Evolutionary conservation across 2,888 invertebrate species (phyloP).

Genomic region (Machimus rusticus): DNA sequence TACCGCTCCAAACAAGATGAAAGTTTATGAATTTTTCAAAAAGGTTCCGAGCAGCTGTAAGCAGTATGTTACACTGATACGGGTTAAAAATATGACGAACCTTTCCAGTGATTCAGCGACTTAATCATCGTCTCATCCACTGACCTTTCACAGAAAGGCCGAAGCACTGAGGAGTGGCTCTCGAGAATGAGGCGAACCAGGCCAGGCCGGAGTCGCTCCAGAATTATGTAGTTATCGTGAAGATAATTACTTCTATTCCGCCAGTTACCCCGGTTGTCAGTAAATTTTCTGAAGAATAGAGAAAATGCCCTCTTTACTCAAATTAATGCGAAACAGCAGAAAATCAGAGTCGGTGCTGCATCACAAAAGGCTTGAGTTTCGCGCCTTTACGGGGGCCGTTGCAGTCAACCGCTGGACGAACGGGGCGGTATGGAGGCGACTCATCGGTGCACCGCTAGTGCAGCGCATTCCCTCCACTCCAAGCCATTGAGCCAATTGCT

Average conservation of each 20-base stretch:
- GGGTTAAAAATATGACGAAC: background rate
- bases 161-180: background rate
- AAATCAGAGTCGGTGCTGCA: background rate
- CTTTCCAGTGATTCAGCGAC: background rate
- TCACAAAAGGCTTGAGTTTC: background rate
- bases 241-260: background rate
- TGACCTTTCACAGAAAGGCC: background rate
- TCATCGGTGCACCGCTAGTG: background rate
- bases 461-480: conserved; percentile 37
- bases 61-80: background rate
- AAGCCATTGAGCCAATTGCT: conserved; percentile 33
- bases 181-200: background rate
- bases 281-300: background rate
- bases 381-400: background rate
- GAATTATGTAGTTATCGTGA: background rate
- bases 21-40: background rate
- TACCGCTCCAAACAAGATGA: background rate
- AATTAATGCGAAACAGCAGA: background rate
- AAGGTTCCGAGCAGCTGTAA: background rate
- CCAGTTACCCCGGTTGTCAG: background rate
- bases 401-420: background rate
- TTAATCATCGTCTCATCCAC: background rate
- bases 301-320: background rate
- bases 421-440: background rate
- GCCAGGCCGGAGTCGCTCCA: background rate